A percentile compares a stretch with the other conserved stretches of the same genome.
Evolutionary conservation across 2,113 vertebrate species (phyloP).

Genomic region (Oreocharis arfaki): DNA sequence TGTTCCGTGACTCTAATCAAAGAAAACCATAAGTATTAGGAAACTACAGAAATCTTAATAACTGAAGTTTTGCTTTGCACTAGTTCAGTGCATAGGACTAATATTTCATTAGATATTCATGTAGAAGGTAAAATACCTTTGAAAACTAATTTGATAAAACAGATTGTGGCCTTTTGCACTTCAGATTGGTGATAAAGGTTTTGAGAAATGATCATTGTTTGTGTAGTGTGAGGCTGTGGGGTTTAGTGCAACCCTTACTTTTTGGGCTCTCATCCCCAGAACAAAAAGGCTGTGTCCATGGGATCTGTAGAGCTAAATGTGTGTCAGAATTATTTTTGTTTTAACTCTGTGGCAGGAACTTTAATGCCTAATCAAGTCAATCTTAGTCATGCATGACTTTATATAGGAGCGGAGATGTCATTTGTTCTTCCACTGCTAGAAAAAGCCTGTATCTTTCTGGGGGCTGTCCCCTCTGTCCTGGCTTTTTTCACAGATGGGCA

Average conservation of each 20-base stretch:
- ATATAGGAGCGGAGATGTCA: background rate
- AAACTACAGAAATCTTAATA: background rate
- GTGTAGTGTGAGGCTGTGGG: background rate
- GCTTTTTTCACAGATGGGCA: background rate
- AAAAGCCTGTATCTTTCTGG: background rate
- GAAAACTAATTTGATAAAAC: background rate
- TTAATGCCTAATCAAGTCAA: background rate
- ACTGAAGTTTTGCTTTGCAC: background rate
- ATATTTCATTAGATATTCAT: background rate
- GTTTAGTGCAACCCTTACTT: background rate
- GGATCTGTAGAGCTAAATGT: background rate
- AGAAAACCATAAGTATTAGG: background rate
- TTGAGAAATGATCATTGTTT: background rate
- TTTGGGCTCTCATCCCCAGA: background rate
- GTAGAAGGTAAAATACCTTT: background rate
- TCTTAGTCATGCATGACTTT: background rate
- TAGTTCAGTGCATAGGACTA: background rate
- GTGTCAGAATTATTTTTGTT: background rate
- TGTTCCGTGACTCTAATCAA: background rate
- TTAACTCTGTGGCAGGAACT: background rate
- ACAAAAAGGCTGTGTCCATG: background rate
- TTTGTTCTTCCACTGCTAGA: background rate
- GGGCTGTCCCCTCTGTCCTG: accelerated
- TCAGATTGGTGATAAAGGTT: background rate
- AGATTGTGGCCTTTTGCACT: background rate